These are phyloP conservation scores for Remorina albescens DNA, from an alignment of 2,797 vertebrate genomes.

Conservation along the genomic window DNA sequence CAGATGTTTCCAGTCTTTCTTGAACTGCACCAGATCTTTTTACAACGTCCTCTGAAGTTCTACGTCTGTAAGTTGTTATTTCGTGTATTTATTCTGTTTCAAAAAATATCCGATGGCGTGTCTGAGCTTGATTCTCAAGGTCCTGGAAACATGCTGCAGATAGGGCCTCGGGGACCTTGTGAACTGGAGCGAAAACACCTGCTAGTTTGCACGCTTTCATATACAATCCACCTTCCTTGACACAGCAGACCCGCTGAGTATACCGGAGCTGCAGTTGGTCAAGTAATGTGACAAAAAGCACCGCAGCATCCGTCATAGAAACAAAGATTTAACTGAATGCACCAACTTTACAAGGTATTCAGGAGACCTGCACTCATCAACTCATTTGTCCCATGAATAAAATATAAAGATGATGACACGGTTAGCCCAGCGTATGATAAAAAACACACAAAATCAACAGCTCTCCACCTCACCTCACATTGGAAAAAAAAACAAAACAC, in stretches of 20 bases:
- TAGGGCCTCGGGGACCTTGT: constrained; percentile 64
- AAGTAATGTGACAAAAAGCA: constrained; percentile 4
- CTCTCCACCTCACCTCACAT: no score
- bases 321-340: not conserved
- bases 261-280: not conserved
- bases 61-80: constrained; percentile 58
- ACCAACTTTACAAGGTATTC: not conserved
- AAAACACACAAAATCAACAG: no score
- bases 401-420: not conserved
- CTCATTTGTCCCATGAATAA: not conserved
- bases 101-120: constrained; percentile 53
- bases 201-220: constrained; percentile 68
- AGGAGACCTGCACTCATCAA: not conserved
- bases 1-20: constrained; percentile 85
- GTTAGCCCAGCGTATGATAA: not conserved
- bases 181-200: constrained; percentile 62
- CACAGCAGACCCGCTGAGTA: constrained; percentile 30
- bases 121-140: constrained; percentile 71
- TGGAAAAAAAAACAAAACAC: no score
- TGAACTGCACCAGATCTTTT: constrained; percentile 79
- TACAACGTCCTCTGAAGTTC: constrained; percentile 77
- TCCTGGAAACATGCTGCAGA: constrained; percentile 54
- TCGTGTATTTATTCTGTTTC: constrained; percentile 69
- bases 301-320: not conserved
- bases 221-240: constrained; percentile 54